Base-by-base conservation (phyloP, 2,888 invertebrate genomes). In the Euphydryas editha region DNA sequence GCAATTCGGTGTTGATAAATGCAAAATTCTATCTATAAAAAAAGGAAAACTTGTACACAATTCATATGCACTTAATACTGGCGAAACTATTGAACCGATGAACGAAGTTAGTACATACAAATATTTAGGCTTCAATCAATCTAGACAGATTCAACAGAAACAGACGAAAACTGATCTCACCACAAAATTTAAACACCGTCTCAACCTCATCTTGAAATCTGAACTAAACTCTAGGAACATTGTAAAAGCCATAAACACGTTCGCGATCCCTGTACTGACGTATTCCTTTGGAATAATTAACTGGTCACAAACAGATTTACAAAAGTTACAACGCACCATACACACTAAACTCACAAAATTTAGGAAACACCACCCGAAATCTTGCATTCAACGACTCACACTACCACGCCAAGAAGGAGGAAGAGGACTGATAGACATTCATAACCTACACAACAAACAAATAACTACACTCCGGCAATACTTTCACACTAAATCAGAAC, bases 101-200 rank as follows among this genome's bases (percentile, higher is more conserved):
- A 24, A 55, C 4, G 24, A 61, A 57, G 24, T 24, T 30, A 11
- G 56, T n/a, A 21, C n/a, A 8, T 65, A 65, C 20, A 60, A 61
- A 61, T 65, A 65, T 36, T 49, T 65, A 65, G 60, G 65, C 10
- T 62, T 57, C 15, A n/a, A 67, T 8, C 59, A 62, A 30, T 58
- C 66, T n/a, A 51, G 24, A 18, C 37, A 55, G 54, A 62, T 67
- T 7, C n/a, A 36, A 11, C 39, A 60, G 1, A 65, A 65, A 49
- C 11, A 15, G 11, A 49, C 49, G 11, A 49, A 49, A 49, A 10
- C 15, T 5, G 49, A 42, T 15, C 15, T 42, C 13, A 42, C 15
- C 13, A 13, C 5, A n/a, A 42, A 42, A 42, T 42, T 42, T n/a
- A 42, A 42, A 42, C n/a, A 42, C 15, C 13, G 42, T 15, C 15